Base-by-base conservation (phyloP, 2,888 invertebrate genomes). In the Colostygia pectinataria region DNA sequence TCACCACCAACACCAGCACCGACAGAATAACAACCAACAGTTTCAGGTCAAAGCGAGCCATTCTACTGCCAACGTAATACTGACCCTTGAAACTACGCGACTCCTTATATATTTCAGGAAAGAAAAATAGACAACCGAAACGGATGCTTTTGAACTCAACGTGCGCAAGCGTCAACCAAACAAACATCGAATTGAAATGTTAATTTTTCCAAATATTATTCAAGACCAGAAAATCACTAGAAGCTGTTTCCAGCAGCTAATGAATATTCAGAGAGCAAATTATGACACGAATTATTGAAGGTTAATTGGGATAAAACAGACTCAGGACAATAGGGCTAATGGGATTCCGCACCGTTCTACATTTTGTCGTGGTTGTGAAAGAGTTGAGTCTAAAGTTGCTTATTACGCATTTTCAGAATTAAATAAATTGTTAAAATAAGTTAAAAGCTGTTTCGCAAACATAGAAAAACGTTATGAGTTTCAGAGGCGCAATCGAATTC, bases 231-330 rank as follows among this genome's bases (percentile, higher is more conserved):
- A 33, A 25, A 42, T 59, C 42, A 33, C 51, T 53, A 44, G 42
- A 61, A 61, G 55, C 50, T 55, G 46, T 32, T 57, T 43, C 53
- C 46, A 53, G 46, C 37, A 24, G 57, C 6, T 57, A 38, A 60
- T 70, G 69, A 66, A 70, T 68, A 68, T 71, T 70, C 63, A 68
- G 32, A 33, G 36, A 53, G 42, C 40, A 51, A 42, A 41, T 53
- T 28, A 50, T 38, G 43, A 48, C 25, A 31, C 14, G 18, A 51
- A 52, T 38, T 45, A 53, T 43, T 34, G 37, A 44, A 10, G 45
- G 32, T 37, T 46, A 28, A 38, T 45, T 28, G 27, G 25, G 9
- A 45, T 41, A 15, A 41, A 29, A 37, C 24, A 27, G 39, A 32
- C 32, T 40, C 10, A 8, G 23, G 7, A 9, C 5, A 39, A 13